Evolutionary conservation across 1,140 invertebrate species (phyloP), one percentile per base, ranked within the genome.

Genomic region (Holotrichia oblita): DNA sequence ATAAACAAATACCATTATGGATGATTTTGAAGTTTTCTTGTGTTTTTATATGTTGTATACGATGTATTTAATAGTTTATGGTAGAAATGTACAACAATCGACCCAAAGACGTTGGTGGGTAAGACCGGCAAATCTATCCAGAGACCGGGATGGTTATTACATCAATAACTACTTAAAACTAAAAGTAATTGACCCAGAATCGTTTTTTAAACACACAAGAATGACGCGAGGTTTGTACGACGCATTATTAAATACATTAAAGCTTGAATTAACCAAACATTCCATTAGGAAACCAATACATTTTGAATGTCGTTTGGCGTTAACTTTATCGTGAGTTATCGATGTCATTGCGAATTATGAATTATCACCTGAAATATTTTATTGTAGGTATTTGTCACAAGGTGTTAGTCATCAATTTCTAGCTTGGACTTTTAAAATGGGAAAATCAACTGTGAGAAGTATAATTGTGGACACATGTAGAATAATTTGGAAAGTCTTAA

Each of bases 51-150:
- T 40, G n/a, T 27, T 73, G n/a, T 69, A 69, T 69, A 69, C n/a
- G 61, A 20, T 69, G 24, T 69, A 69, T 24, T 20, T 69, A 69
- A 69, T 69, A n/a, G 8, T 20, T 69, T 24, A 69, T n/a, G 61
- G n/a, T 20, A 6, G 8, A 69, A 7, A 20, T n/a, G 7, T 8
- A 69, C 61, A 69, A 69, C 6, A 20, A 8, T 69, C 61, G 6
- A 69, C n/a, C 24, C 61, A 24, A 69, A n/a, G 17, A 69, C n/a
- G 61, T n/a, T 69, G 61, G 61, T n/a, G 61, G 24, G n/a, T 27
- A 14, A 9, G 69, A 27, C 10, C 10, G 20, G 27, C 72, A 40
- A 12, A 12, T 73, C 24, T 34, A 0, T 34, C 17, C 61, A 64
- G 61, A 64, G 24, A 64, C 24, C 9, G 24, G 2, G 24, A 64